Base-by-base conservation (phyloP, 2,113 vertebrate genomes). In the Amphiprion percula region DNA sequence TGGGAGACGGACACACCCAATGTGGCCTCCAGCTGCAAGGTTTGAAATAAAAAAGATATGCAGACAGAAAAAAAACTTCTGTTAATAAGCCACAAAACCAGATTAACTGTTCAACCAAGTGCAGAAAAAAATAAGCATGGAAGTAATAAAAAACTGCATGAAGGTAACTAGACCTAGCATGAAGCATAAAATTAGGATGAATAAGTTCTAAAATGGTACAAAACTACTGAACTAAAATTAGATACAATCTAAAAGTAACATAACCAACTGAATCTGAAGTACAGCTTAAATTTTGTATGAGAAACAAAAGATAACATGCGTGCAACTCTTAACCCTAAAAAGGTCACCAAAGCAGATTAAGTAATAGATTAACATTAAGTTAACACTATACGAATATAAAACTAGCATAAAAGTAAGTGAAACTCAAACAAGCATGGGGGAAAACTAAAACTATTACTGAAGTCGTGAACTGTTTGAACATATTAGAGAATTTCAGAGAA, bases 1-100 rank as follows among this genome's bases (percentile, higher is more conserved):
- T 96, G 96, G 24, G 93, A 93, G 77, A 97, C 92, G 77, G 90
- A 91, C 77, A 95, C 85, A 37, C 91, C 95, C 92, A 97, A 44
- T 39, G 74, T 15, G 7, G 92, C 91, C 93, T 97, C 96, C 94
- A 98, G 44, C 97, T 98, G 91, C 46, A 49, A 11, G 6, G 8
- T 7, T 21, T 15, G 21, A 21, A 21, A 6, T 4, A 52, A 52
- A 10, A 1, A 1, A 12, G 8, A 0, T 17, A 39, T 4, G 55
- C 9, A 49, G 5, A 44, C 1, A 7, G 11, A 58, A 37, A 55
- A 44, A 30, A 30, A 4, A 30, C 2, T 30, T 3, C 41, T 44
- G 41, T 44, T 44, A 44, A 44, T 12, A 12, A 44, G 41, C 11
- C 3, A 44, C 11, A 15, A 44, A 15, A 44, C 11, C 8, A 44